These are phyloP conservation scores for Halocynthia aurantium DNA, from an alignment of 23 tunicate species.

Conservation along the genomic window DNA sequence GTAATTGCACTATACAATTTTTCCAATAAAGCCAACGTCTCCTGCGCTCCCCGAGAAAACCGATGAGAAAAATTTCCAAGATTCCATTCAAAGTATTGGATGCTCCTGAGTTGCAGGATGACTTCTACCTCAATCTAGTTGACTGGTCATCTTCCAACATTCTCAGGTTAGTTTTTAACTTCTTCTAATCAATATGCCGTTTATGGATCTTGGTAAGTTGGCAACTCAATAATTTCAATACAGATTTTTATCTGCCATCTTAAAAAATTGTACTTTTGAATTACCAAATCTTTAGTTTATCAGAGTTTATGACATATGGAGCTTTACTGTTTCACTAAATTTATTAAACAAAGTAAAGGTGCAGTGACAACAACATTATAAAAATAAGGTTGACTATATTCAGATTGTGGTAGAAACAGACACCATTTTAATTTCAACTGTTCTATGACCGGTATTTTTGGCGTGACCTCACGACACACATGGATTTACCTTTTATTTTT, in stretches of 20 bases:
- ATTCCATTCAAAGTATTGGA: slow-evolving; percentile 94
- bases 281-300: not conserved
- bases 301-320: too few relatives aligned
- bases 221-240: not conserved
- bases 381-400: too few relatives aligned
- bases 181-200: not conserved
- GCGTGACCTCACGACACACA: too few relatives aligned
- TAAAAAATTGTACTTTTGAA: not conserved
- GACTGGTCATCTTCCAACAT: slow-evolving; percentile 97
- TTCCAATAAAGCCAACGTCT: slow-evolving; percentile 62
- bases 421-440: too few relatives aligned
- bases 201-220: not conserved
- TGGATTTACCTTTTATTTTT: too few relatives aligned
- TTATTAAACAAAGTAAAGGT: too few relatives aligned
- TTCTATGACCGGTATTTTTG: too few relatives aligned
- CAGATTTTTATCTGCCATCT: not conserved
- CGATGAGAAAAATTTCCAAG: slow-evolving; percentile 92
- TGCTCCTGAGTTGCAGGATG: slow-evolving; percentile 98
- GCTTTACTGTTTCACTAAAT: too few relatives aligned
- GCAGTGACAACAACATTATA: too few relatives aligned
- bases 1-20: not conserved
- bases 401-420: too few relatives aligned
- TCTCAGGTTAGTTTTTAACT: slow-evolving; percentile 38
- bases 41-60: slow-evolving; percentile 86
- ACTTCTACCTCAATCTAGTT: slow-evolving; percentile 88